Evolutionary conservation across 2,797 vertebrate genomes (phyloP).

Genomic region (Sphenodon punctatus): DNA sequence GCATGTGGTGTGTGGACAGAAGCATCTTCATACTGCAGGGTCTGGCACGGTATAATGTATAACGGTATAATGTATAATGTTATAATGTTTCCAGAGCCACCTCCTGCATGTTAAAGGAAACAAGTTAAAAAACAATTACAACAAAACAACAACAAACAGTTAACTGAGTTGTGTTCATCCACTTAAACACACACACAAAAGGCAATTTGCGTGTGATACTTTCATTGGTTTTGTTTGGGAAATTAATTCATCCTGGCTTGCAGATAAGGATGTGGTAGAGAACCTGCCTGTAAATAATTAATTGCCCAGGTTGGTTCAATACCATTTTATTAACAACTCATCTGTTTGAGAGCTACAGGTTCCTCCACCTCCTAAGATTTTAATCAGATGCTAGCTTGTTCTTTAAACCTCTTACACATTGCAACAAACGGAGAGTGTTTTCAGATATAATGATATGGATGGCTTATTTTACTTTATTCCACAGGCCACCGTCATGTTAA

Average conservation of each 20-base stretch:
- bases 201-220: not conserved
- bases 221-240: slow-evolving; percentile 1
- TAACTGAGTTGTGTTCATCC: not conserved
- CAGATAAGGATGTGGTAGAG: not conserved
- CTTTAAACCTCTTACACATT: not conserved
- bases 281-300: not conserved
- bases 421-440: too few relatives aligned
- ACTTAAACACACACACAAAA: not conserved
- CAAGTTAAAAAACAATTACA: not conserved
- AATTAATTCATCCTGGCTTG: not conserved
- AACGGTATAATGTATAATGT: not conserved
- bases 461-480: too few relatives aligned
- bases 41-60: not conserved
- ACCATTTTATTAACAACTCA: slow-evolving; percentile 13
- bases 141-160: not conserved
- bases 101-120: not conserved
- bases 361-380: not conserved
- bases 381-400: not conserved
- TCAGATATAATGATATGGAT: too few relatives aligned
- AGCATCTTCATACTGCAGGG: not conserved
- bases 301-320: not conserved
- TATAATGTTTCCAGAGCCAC: not conserved
- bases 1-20: too few relatives aligned
- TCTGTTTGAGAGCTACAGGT: not conserved
- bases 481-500: too few relatives aligned